Conservation (phyloP, 2,797 vertebrate species). For the Setipinna tenuifilis region DNA sequence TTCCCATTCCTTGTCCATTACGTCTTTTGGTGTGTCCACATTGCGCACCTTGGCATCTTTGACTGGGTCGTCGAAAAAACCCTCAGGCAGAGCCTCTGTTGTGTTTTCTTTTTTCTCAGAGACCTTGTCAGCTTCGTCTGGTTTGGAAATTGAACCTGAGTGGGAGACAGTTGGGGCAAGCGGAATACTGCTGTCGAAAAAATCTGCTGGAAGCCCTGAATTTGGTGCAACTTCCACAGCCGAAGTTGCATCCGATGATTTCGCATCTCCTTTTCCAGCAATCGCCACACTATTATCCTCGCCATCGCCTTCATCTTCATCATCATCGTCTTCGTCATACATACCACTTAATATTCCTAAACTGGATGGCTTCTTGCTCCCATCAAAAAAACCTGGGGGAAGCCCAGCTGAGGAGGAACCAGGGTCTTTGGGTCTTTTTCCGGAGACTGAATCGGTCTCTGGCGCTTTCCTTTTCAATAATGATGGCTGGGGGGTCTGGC, state of each 20-base stretch:
- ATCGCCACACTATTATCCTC: slow-evolving; percentile 39
- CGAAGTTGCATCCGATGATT: background rate
- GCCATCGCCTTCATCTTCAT: slow-evolving; percentile 57
- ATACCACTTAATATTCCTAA: slow-evolving; percentile 78
- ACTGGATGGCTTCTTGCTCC: slow-evolving; percentile 47
- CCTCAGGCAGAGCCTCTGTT: slow-evolving; percentile 91
- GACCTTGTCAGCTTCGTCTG: slow-evolving; percentile 80
- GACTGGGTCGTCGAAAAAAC: slow-evolving; percentile 97
- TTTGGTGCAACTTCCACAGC: background rate
- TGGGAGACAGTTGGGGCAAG: slow-evolving; percentile 79
- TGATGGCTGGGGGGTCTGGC: slow-evolving; percentile 54
- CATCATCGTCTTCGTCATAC: slow-evolving; percentile 72
- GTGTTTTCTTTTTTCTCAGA: slow-evolving; percentile 85
- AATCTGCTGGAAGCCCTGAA: slow-evolving; percentile 75
- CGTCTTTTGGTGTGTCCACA: slow-evolving; percentile 94
- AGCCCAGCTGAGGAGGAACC: slow-evolving; percentile 59
- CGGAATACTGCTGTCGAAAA: slow-evolving; percentile 81
- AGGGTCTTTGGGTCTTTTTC: background rate
- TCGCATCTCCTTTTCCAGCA: slow-evolving; percentile 40
- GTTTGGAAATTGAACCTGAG: slow-evolving; percentile 90
- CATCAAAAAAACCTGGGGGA: slow-evolving; percentile 73
- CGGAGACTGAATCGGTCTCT: slow-evolving; percentile 63
- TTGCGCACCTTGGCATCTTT: slow-evolving; percentile 94
- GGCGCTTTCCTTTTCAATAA: slow-evolving; percentile 77
- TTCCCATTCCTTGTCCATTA: slow-evolving; percentile 98